A percentile compares a stretch with the other conserved stretches of the same genome.
Evolutionary conservation across 2,888 invertebrate species (phyloP).

Genomic region (Cyclophora albipunctata): DNA sequence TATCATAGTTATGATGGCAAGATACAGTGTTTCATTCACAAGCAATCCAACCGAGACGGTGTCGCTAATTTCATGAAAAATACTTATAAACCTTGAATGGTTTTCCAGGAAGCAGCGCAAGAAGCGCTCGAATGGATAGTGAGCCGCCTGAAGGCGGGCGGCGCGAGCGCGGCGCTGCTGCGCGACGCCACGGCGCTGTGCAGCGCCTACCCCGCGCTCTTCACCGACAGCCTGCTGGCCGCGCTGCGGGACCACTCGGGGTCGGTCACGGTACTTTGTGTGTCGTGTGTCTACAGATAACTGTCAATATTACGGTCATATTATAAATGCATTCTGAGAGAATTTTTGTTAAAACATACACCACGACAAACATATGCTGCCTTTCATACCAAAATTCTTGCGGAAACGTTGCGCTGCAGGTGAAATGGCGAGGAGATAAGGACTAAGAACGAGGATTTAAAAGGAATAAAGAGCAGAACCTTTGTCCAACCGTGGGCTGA

Average conservation of each 20-base stretch:
- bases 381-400: no score
- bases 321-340: background rate
- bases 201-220: slow-evolving; percentile 85
- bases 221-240: slow-evolving; percentile 85
- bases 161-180: slow-evolving; percentile 83
- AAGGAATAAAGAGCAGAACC: background rate
- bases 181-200: slow-evolving; percentile 88
- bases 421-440: no score
- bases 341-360: no score
- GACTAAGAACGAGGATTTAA: background rate
- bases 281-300: background rate
- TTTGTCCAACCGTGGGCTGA: background rate
- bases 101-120: slow-evolving; percentile 81
- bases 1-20: background rate
- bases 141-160: slow-evolving; percentile 80
- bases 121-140: slow-evolving; percentile 88
- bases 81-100: no score
- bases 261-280: slow-evolving; percentile 18
- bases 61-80: no score
- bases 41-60: no score
- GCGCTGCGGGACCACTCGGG: slow-evolving; percentile 81
- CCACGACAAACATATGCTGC: no score
- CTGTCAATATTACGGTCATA: no score
- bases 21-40: no score
- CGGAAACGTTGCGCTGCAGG: no score